Conservation (phyloP, 2,797 vertebrate genomes). For the Apogon hyalosoma region DNA sequence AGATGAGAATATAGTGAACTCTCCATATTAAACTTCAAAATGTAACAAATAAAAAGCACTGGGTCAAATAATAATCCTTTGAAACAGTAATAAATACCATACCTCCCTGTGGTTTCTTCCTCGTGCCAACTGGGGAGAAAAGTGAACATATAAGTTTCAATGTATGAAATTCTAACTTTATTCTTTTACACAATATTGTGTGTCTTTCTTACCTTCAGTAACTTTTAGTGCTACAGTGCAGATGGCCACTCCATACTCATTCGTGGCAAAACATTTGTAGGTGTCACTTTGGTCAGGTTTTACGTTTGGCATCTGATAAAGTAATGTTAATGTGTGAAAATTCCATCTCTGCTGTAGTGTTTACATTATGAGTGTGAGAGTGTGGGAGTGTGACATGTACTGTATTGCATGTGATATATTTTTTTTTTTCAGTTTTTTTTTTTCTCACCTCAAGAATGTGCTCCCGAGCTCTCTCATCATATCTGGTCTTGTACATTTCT, state of each 20-base stretch:
- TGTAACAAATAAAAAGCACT: too few species aligned
- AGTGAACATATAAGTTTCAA: neutral
- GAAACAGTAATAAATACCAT: slow-evolving; percentile 14
- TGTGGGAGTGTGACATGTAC: neutral
- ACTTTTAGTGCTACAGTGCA: slow-evolving; percentile 87
- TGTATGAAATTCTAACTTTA: neutral
- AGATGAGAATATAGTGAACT: too few species aligned
- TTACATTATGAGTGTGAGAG: neutral
- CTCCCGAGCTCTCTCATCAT: slow-evolving; percentile 76
- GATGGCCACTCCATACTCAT: slow-evolving; percentile 86
- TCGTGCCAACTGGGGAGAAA: slow-evolving; percentile 81
- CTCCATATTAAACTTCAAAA: too few species aligned
- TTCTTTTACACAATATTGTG: neutral
- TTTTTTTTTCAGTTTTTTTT: neutral
- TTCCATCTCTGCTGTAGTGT: neutral
- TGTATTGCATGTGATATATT: too few species aligned
- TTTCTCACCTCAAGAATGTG: slow-evolving; percentile 87
- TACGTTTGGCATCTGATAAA: slow-evolving; percentile 82
- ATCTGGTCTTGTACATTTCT: slow-evolving; percentile 83
- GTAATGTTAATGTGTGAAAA: slow-evolving; percentile 1
- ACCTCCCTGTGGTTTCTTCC: slow-evolving; percentile 79
- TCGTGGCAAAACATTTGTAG: slow-evolving; percentile 88
- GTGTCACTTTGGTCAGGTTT: slow-evolving; percentile 82
- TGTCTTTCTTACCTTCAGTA: slow-evolving; percentile 80
- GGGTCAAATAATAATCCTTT: neutral